phyloP scores from a whole-genome alignment of 2,888 invertebrate genomes.

The Thumatha senex region DNA sequence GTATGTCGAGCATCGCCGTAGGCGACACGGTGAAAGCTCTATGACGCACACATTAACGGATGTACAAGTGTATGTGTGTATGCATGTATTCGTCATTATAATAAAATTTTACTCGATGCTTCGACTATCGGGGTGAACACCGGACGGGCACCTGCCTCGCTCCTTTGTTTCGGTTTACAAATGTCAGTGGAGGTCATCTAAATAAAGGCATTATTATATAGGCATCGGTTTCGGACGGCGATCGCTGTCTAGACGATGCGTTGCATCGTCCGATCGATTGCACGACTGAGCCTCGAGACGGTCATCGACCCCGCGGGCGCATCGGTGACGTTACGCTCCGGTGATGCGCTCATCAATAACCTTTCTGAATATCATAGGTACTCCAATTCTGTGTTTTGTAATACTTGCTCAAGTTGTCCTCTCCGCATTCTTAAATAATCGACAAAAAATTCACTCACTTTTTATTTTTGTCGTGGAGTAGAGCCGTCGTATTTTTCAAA shows the following conservation, averaged over 20 bases:
- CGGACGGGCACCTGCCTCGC: constrained; percentile 75
- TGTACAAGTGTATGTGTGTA: constrained; percentile 48
- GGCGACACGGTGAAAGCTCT: constrained; percentile 71
- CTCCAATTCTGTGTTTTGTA: constrained; percentile 53
- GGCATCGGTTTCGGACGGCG: constrained; percentile 72
- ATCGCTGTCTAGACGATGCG: constrained; percentile 79
- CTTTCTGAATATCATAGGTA: constrained; percentile 61
- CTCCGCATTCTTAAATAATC: constrained; percentile 34
- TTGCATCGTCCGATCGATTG: constrained; percentile 81
- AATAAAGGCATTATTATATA: constrained; percentile 76
- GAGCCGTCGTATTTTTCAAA: not conserved
- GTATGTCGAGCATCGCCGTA: constrained; percentile 57
- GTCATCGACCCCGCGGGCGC: constrained; percentile 80
- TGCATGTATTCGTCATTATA: constrained; percentile 61
- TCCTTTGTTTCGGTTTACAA: constrained; percentile 80
- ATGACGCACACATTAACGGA: constrained; percentile 42
- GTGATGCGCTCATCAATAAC: constrained; percentile 77
- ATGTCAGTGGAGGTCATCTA: constrained; percentile 82
- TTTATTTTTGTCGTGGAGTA: constrained; percentile 1
- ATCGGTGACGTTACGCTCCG: constrained; percentile 82
- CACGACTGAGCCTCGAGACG: constrained; percentile 78
- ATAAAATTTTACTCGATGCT: constrained; percentile 67
- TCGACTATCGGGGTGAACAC: constrained; percentile 49
- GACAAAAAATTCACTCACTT: constrained; percentile 16
- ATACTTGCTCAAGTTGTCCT: constrained; percentile 42